phyloP scores from a whole-genome alignment of 2,888 invertebrate genomes.

The Lordiphosa fenestrarum region DNA sequence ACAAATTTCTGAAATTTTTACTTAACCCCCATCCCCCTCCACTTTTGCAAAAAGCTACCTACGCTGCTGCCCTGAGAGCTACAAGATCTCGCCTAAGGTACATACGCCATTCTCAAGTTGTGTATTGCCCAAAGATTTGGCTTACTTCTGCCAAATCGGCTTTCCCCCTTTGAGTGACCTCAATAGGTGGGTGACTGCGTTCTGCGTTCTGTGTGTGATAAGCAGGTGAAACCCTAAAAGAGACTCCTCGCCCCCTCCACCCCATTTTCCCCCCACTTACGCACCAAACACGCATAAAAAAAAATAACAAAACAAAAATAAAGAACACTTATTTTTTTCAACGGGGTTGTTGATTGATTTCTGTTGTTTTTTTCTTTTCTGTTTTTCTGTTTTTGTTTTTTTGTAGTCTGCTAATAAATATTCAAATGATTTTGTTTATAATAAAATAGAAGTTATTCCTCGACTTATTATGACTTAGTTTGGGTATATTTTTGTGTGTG shows the following conservation, averaged over 20 bases:
- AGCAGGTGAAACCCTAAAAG: conserved; percentile 38
- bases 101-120: too few relatives aligned
- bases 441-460: conserved; percentile 46
- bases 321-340: conserved; percentile 10
- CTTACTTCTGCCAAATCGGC: conserved; percentile 3
- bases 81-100: too few relatives aligned
- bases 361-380: conserved; percentile 28
- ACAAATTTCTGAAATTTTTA: too few relatives aligned
- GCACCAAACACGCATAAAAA: conserved; percentile 25
- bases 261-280: conserved; percentile 13
- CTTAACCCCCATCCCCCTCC: too few relatives aligned
- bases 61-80: too few relatives aligned
- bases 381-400: conserved; percentile 12
- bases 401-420: conserved; percentile 47
- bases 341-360: conserved; percentile 61
- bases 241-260: conserved; percentile 10
- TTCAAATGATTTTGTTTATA: conserved; percentile 69
- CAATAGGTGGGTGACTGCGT: conserved; percentile 23
- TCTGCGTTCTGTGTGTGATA: conserved; percentile 6
- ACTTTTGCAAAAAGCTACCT: too few relatives aligned
- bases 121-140: conserved; percentile 1
- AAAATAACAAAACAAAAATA: neutral
- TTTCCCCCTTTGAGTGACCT: neutral
- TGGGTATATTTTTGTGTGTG: conserved; percentile 12
- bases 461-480: conserved; percentile 20